Evolutionary conservation across 30 jellyfish, hydroid and myxozoan genomes (phyloP).

Genomic region (Aurelia sp.): DNA sequence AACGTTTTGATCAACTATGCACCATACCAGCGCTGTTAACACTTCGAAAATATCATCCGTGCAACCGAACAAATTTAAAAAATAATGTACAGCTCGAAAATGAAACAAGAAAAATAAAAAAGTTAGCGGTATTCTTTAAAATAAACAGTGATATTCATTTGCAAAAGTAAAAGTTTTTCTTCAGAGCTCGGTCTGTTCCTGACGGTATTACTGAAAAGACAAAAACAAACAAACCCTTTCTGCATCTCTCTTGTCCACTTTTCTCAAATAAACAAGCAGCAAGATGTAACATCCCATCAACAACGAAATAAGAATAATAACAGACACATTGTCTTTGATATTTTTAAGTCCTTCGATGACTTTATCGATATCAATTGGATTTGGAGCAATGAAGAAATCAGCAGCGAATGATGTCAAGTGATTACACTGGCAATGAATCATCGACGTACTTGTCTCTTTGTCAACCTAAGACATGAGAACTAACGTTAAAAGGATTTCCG

Average conservation of each 20-base stretch:
- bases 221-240: conserved; percentile 52
- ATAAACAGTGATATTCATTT: too few relatives aligned
- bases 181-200: too few relatives aligned
- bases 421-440: conserved; percentile 80
- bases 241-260: conserved; percentile 53
- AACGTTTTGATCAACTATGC: too few relatives aligned
- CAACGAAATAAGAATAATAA: conserved; percentile 37
- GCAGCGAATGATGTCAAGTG: conserved; percentile 92
- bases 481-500: not conserved
- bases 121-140: too few relatives aligned
- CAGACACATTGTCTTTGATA: conserved; percentile 74
- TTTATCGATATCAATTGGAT: conserved; percentile 87
- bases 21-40: too few relatives aligned
- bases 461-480: conserved; percentile 53
- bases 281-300: conserved; percentile 36
- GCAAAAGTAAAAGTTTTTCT: too few relatives aligned
- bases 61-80: too few relatives aligned
- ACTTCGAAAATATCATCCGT: too few relatives aligned
- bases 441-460: conserved; percentile 59
- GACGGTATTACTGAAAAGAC: too few relatives aligned
- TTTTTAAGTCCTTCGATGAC: conserved; percentile 81
- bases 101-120: too few relatives aligned
- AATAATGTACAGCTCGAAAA: too few relatives aligned
- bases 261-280: conserved; percentile 55
- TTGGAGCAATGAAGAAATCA: conserved; percentile 86